Percentiles rank a stretch among this genome's conserved stretches.
phyloP scores from a whole-genome alignment of 1,140 invertebrate genomes.

The Musca domestica region DNA sequence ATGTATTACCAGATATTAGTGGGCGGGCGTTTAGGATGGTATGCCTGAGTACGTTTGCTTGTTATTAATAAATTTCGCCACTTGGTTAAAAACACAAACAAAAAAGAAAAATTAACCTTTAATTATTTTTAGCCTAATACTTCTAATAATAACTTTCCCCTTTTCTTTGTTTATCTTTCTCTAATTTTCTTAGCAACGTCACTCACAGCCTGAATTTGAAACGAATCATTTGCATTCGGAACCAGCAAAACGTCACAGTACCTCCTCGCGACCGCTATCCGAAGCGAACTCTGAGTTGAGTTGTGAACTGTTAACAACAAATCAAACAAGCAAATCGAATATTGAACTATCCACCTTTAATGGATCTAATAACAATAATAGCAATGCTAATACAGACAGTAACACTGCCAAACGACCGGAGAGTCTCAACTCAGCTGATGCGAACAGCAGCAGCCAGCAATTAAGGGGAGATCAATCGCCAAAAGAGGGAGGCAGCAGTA shows the following conservation, averaged over 20 bases:
- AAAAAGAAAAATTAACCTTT: slow-evolving; percentile 2
- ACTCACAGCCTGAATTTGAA: slow-evolving; percentile 60
- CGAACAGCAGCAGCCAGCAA: slow-evolving; percentile 28
- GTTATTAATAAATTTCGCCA: not conserved
- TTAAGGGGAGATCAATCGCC: slow-evolving; percentile 22
- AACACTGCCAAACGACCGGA: not conserved
- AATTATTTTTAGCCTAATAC: not conserved
- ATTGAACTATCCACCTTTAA: slow-evolving; percentile 24
- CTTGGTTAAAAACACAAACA: too few species aligned
- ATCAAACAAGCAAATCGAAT: slow-evolving; percentile 27
- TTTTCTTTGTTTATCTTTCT: not conserved
- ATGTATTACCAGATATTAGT: too few species aligned
- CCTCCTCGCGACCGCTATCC: slow-evolving; percentile 46
- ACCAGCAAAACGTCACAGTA: slow-evolving; percentile 18
- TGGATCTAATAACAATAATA: not conserved
- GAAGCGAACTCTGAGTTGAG: slow-evolving; percentile 45
- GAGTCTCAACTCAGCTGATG: not conserved
- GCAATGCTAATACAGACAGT: not conserved
- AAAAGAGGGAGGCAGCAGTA: slow-evolving; percentile 26
- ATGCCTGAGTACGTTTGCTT: too few species aligned
- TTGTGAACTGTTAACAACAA: slow-evolving; percentile 38
- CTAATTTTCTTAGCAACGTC: slow-evolving; percentile 58
- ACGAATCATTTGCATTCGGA: slow-evolving; percentile 31
- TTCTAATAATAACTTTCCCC: not conserved
- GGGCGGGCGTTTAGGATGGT: too few species aligned